A percentile compares a stretch with the other conserved stretches of the same genome.
phyloP scores from a whole-genome alignment of 2,888 invertebrate species.

The Drosophila meridiana region DNA sequence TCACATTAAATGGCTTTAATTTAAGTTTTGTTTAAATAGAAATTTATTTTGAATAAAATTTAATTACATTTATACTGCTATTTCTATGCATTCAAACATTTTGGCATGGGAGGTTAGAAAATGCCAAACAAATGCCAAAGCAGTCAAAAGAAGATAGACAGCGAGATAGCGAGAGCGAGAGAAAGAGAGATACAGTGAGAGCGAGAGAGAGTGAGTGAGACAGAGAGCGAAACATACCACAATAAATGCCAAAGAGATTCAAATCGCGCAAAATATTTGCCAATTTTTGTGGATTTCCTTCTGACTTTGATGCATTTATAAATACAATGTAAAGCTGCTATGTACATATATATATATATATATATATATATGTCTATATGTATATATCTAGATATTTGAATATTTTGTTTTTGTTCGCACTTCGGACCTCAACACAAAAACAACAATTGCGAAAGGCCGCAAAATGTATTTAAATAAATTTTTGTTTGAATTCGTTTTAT shows the following conservation, averaged over 20 bases:
- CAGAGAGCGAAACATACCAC: background rate
- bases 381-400: background rate
- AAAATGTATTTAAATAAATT: conserved; percentile 46
- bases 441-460: conserved; percentile 19
- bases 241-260: conserved; percentile 34
- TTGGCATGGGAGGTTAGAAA: background rate
- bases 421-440: conserved; percentile 3
- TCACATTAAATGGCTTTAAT: background rate
- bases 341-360: background rate
- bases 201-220: conserved; percentile 6
- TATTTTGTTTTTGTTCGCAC: conserved; percentile 9
- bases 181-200: background rate
- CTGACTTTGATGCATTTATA: conserved; percentile 5
- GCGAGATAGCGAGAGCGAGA: background rate
- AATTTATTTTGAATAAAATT: background rate
- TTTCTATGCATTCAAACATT: background rate
- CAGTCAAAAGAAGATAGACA: background rate
- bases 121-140: conserved; percentile 7
- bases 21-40: background rate
- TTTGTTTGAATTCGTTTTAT: background rate
- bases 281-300: conserved; percentile 28
- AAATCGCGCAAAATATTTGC: conserved; percentile 18
- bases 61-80: background rate
- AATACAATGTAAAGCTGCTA: background rate
- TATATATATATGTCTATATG: no score